Base-by-base conservation (phyloP, 2,888 invertebrate species). In the Catocala fraxini region DNA sequence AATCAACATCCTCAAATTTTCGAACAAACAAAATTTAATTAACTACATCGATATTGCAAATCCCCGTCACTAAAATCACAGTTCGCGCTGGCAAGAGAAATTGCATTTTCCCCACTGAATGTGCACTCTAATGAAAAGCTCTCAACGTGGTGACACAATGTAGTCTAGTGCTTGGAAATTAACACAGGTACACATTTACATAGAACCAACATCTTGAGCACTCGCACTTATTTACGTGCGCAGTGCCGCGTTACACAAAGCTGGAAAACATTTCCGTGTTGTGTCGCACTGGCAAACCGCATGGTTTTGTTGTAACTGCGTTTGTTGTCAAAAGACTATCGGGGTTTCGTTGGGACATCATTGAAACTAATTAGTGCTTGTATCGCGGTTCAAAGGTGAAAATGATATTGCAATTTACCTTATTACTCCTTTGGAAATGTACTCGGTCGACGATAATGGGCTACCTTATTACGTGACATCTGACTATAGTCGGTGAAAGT, bases 41-140 rank as follows among this genome's bases (percentile, higher is more conserved):
- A 39, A 39, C 7, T 6, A 56, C 35, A 63, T 75, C 68, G 70
- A 70, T 52, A 68, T 56, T 55, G 54, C 57, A 57, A 68, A 52
- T 53, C 15, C 45, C 62, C 81, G 64, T 74, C 81, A 70, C 81
- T 81, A 79, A 71, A 71, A 71, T 75, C 67, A 74, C 68, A 73
- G 79, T 84, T 82, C 77, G 72, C 80, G 80, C 77, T 85, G 67
- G 77, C 68, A 69, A 75, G 79, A 85, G 81, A 85, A 90, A 91
- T 90, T 89, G 84, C 85, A 88, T 89, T 89, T 88, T 85, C 85
- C 77, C 75, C 70, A 73, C 73, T 82, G 83, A 87, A 87, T 84
- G 81, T 83, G 83, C 83, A 79, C 82, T 84, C 79, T 87, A 86
- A 88, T 90, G 89, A 90, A 91, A 88, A 87, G 85, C 85, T 79